A percentile compares a stretch with the other conserved stretches of the same genome.
Evolutionary conservation across 2,797 vertebrate genomes (phyloP).

Genomic region (Nyctibius grandis): DNA sequence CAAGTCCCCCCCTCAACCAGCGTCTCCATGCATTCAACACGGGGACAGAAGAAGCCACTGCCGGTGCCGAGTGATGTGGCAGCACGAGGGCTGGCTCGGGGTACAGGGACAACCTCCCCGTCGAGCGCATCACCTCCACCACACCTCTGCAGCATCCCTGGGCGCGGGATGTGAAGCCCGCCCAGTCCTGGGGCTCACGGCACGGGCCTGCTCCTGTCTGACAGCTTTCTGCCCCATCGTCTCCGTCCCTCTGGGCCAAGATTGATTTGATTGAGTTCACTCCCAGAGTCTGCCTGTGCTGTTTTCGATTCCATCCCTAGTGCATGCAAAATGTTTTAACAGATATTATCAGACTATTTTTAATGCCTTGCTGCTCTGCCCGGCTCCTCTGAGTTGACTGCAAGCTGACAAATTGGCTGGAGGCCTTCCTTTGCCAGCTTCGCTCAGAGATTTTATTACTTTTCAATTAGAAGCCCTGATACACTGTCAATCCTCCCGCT

Average conservation of each 20-base stretch:
- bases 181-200: background rate
- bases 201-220: background rate
- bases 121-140: background rate
- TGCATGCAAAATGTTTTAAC: slow-evolving; percentile 47
- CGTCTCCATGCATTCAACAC: background rate
- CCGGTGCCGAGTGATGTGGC: background rate
- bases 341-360: slow-evolving; percentile 62
- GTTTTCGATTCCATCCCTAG: slow-evolving; percentile 8
- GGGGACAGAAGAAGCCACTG: background rate
- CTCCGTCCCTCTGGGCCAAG: slow-evolving; percentile 6
- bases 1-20: background rate
- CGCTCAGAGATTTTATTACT: slow-evolving; percentile 67
- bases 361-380: slow-evolving; percentile 64
- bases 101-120: background rate
- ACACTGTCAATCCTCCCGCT: slow-evolving; percentile 62
- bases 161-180: background rate
- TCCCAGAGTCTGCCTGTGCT: background rate
- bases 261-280: background rate
- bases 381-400: slow-evolving; percentile 60
- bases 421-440: slow-evolving; percentile 70
- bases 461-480: slow-evolving; percentile 67
- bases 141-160: background rate
- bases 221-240: background rate
- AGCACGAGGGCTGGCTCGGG: background rate
- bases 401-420: slow-evolving; percentile 71